Conservation (phyloP, 2,113 vertebrate genomes). For the Chauna torquata region DNA sequence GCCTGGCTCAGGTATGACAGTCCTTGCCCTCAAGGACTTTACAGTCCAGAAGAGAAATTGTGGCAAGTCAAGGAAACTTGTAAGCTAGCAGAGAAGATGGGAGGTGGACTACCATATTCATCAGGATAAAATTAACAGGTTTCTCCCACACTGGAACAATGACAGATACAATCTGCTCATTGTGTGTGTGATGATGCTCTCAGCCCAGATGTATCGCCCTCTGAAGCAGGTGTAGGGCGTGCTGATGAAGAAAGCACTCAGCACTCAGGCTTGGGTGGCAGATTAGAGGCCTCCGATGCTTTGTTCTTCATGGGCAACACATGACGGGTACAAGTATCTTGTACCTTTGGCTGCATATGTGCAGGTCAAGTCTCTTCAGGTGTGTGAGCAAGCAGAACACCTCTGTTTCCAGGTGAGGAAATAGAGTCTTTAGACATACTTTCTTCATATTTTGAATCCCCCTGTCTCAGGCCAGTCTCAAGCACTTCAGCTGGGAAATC, state of each 20-base stretch:
- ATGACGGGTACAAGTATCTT: rapidly evolving
- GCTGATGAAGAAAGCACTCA: not conserved
- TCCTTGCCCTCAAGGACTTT: not conserved
- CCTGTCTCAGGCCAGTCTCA: not conserved
- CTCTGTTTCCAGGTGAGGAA: not conserved
- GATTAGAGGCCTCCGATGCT: not conserved
- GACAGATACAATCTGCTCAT: not conserved
- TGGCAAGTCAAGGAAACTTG: not conserved
- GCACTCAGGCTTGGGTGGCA: not conserved
- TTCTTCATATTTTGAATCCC: not conserved
- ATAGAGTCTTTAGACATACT: not conserved
- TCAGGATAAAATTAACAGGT: not conserved
- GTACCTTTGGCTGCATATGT: not conserved
- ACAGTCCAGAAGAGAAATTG: not conserved
- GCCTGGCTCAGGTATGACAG: not conserved
- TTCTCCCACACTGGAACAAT: not conserved
- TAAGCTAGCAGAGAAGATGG: not conserved
- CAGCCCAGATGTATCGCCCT: not conserved
- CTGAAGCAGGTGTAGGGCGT: not conserved
- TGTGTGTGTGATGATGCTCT: not conserved
- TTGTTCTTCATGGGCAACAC: not conserved
- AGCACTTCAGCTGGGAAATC: not conserved
- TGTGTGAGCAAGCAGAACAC: not conserved
- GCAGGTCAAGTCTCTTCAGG: not conserved
- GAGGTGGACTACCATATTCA: not conserved